Percentiles rank a stretch among this genome's conserved stretches.
Evolutionary conservation across 1,140 invertebrate genomes (phyloP).

Genomic region (Himalopsyche phryganea): DNA sequence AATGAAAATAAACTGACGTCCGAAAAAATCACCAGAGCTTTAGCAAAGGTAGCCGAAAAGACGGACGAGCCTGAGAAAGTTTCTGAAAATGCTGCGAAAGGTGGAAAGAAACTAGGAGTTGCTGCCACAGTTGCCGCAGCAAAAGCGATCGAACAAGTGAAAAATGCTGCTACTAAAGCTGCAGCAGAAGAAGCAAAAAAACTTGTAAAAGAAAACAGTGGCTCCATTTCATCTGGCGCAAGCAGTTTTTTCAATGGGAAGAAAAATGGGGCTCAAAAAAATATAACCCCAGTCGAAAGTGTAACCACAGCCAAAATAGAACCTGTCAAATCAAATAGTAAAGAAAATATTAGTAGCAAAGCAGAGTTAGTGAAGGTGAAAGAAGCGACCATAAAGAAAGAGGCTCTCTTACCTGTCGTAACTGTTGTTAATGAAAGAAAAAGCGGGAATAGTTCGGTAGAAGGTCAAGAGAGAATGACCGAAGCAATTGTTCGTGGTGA

Average conservation of each 20-base stretch:
- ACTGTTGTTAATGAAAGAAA: conserved; percentile 46
- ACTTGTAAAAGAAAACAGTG: conserved; percentile 3
- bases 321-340: conserved; percentile 6
- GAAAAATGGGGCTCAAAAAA: conserved; percentile 23
- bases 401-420: conserved; percentile 44
- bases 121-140: conserved; percentile 45
- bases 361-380: conserved; percentile 17
- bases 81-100: too few relatives aligned
- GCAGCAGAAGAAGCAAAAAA: conserved; percentile 40
- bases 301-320: conserved; percentile 9
- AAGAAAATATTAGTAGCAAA: background rate
- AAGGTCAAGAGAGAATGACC: conserved; percentile 41
- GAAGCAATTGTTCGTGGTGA: conserved; percentile 47
- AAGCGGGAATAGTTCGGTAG: conserved; percentile 22
- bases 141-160: conserved; percentile 38
- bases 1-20: conserved; percentile 35
- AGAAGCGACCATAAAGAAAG: conserved; percentile 27
- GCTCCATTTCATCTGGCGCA: background rate
- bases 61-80: conserved; percentile 38
- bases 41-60: conserved; percentile 40
- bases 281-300: conserved; percentile 25
- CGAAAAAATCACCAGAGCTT: conserved; percentile 38
- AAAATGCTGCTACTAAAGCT: conserved; percentile 27
- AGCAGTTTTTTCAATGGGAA: conserved; percentile 8
- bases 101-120: conserved; percentile 33